Conservation (phyloP, 1,140 invertebrate species). For the Phthorimaea operculella region DNA sequence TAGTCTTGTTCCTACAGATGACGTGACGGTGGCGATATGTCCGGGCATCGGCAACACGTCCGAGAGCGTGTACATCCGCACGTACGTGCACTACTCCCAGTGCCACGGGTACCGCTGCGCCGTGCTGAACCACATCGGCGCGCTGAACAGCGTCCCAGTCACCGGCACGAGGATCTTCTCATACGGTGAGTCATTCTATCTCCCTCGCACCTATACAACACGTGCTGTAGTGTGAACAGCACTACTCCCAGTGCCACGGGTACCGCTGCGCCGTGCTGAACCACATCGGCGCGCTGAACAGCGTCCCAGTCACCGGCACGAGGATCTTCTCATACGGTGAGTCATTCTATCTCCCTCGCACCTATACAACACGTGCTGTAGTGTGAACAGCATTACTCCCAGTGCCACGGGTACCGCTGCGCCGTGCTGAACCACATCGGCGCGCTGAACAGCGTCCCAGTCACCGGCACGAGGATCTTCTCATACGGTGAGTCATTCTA, state of each 20-base stretch:
- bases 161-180: slow-evolving; percentile 90
- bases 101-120: slow-evolving; percentile 90
- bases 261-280: slow-evolving; percentile 94
- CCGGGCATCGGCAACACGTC: slow-evolving; percentile 95
- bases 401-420: slow-evolving; percentile 89
- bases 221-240: slow-evolving; percentile 91
- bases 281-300: slow-evolving; percentile 89
- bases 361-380: slow-evolving; percentile 83
- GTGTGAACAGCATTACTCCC: slow-evolving; percentile 90
- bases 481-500: slow-evolving; percentile 79
- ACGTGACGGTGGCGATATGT: slow-evolving; percentile 88
- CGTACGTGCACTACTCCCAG: slow-evolving; percentile 91
- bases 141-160: slow-evolving; percentile 82
- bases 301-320: slow-evolving; percentile 85
- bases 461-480: slow-evolving; percentile 90
- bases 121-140: slow-evolving; percentile 96
- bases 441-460: slow-evolving; percentile 82
- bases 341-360: slow-evolving; percentile 16
- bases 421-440: slow-evolving; percentile 95
- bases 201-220: slow-evolving; percentile 68
- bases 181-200: slow-evolving; percentile 76
- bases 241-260: slow-evolving; percentile 88
- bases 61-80: slow-evolving; percentile 92
- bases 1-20: slow-evolving; percentile 70
- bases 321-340: slow-evolving; percentile 93